Conservation (phyloP, 2,888 invertebrate genomes). For the Amorpha juglandis region DNA sequence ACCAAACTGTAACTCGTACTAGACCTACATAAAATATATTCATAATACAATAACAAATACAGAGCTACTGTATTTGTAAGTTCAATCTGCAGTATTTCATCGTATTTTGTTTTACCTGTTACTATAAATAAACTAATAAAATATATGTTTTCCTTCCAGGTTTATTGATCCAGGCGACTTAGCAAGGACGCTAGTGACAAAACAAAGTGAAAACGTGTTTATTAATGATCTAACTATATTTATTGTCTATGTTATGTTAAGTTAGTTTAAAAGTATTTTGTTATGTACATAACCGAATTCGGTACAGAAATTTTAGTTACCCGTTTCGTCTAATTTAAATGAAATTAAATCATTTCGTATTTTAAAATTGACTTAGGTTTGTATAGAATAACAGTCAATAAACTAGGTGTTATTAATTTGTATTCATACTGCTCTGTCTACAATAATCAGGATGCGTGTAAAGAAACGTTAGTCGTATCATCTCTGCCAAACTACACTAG, state of each 20-base stretch:
- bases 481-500: conserved; percentile 15
- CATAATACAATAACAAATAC: too few relatives aligned
- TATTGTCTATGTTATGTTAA: conserved; percentile 48
- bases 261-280: conserved; percentile 33
- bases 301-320: conserved; percentile 53
- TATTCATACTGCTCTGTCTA: not conserved
- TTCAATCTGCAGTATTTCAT: not conserved
- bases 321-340: conserved; percentile 31
- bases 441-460: not conserved
- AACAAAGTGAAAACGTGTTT: conserved; percentile 49
- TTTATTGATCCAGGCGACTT: conserved; percentile 56
- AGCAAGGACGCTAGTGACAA: conserved; percentile 57
- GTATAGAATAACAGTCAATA: not conserved
- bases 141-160: conserved; percentile 49
- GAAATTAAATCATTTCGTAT: conserved; percentile 4
- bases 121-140: conserved; percentile 16
- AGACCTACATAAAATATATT: too few relatives aligned
- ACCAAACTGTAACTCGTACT: too few relatives aligned
- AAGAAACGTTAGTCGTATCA: not conserved
- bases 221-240: conserved; percentile 68
- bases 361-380: conserved; percentile 1
- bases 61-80: not conserved
- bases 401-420: not conserved
- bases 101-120: not conserved
- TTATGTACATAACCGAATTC: conserved; percentile 55